Evolutionary conservation across 2,113 vertebrate genomes (phyloP).

Genomic region (Aspidoscelis tigris): DNA sequence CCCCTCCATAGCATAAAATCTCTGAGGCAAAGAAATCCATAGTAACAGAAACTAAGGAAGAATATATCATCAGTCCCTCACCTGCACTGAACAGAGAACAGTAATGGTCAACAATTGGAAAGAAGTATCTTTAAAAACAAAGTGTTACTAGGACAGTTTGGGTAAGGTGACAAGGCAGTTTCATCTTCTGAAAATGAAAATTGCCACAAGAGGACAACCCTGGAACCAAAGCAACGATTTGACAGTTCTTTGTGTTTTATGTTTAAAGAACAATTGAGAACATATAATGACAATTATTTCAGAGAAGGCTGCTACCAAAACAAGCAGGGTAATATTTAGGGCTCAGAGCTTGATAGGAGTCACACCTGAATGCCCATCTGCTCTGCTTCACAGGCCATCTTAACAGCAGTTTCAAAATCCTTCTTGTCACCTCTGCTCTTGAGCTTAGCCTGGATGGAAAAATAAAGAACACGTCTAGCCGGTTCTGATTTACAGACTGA

Average conservation of each 20-base stretch:
- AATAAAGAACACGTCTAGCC: not conserved
- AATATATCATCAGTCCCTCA: not conserved
- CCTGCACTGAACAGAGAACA: not conserved
- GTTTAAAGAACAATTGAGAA: no score
- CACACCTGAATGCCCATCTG: conserved; percentile 60
- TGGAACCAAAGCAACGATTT: not conserved
- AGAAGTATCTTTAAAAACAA: not conserved
- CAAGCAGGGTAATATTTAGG: not conserved
- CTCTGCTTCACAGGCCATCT: conserved; percentile 64
- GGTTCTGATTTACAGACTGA: not conserved
- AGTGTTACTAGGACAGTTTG: not conserved
- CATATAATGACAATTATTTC: not conserved
- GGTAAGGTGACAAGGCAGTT: not conserved
- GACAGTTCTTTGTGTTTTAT: not conserved
- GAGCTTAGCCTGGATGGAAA: conserved; percentile 58
- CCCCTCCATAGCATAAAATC: no score
- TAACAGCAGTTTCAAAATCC: conserved; percentile 52
- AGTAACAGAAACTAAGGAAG: not conserved
- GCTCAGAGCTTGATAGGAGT: not conserved
- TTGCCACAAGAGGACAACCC: not conserved
- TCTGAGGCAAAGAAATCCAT: no score
- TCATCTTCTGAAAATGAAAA: no score
- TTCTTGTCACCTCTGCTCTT: conserved; percentile 54
- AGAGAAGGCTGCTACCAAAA: not conserved
- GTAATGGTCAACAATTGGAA: not conserved